phyloP scores from a whole-genome alignment of 2,113 vertebrate genomes.

The Acrocephalus kingi region DNA sequence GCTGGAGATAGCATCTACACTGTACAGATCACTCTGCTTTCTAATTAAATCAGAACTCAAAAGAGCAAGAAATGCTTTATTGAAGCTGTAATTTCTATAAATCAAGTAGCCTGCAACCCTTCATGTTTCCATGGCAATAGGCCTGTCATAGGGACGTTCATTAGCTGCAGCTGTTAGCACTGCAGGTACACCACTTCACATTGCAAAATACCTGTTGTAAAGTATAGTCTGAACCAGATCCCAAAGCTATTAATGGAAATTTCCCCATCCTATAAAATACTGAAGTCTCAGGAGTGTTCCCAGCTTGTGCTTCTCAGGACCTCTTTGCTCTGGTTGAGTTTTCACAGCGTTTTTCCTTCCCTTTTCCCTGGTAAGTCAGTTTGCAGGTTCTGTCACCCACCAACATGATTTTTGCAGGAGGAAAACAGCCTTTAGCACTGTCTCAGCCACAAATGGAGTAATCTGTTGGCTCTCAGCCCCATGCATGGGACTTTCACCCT shows the following conservation, averaged over 20 bases:
- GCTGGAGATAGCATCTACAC: not conserved
- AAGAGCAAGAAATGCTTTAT: constrained; percentile 27
- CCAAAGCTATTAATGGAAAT: not conserved
- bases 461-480: not conserved
- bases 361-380: not conserved
- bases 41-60: constrained; percentile 44
- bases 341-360: not conserved
- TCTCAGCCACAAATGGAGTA: not conserved
- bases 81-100: constrained; percentile 37
- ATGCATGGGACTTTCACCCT: not conserved
- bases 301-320: not conserved
- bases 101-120: not conserved
- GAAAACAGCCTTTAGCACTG: not conserved
- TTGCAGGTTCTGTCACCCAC: not conserved
- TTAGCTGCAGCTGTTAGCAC: not conserved
- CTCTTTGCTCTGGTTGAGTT: not conserved
- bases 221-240: not conserved
- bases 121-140: not conserved
- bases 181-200: not conserved
- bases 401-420: not conserved
- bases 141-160: not conserved
- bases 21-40: not conserved
- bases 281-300: not conserved
- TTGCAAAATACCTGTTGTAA: not conserved
- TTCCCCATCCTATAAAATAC: not conserved